phyloP scores from a whole-genome alignment of 2,113 vertebrate species.

The Hymenochirus boettgeri region DNA sequence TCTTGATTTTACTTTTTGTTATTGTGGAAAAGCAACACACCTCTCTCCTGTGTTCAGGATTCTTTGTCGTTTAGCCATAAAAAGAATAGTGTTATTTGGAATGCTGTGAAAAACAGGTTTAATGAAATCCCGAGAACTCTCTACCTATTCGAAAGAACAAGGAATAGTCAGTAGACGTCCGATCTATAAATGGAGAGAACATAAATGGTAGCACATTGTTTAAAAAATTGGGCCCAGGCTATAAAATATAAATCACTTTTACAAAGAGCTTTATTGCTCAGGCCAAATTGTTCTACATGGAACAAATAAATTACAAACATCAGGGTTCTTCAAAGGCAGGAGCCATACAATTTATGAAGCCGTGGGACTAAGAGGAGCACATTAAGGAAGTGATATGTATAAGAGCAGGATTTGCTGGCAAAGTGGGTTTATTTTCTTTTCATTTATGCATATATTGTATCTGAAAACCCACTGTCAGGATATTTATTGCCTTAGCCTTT shows the following conservation, averaged over 20 bases:
- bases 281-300: conserved; percentile 34
- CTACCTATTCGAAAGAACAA: not conserved
- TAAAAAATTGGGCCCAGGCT: conserved; percentile 25
- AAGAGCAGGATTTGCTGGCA: conserved; percentile 6
- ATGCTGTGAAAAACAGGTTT: conserved; percentile 12
- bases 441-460: conserved; percentile 12
- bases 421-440: conserved; percentile 14
- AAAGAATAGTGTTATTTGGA: conserved; percentile 12
- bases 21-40: conserved; percentile 2
- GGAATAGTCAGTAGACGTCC: conserved; percentile 3
- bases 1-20: conserved; percentile 4
- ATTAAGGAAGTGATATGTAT: conserved; percentile 26
- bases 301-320: conserved; percentile 40
- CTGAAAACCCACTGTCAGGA: conserved; percentile 10
- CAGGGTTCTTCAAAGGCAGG: conserved; percentile 34
- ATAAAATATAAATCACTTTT: conserved; percentile 36
- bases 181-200: not conserved
- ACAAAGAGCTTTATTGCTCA: conserved; percentile 34
- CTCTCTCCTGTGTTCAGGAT: conserved; percentile 2
- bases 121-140: conserved; percentile 16
- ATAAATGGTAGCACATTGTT: conserved; percentile 34
- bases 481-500: conserved; percentile 28
- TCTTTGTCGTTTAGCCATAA: not conserved
- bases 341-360: conserved; percentile 30
- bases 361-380: conserved; percentile 16